A percentile compares a stretch with the other conserved stretches of the same genome.
phyloP scores from a whole-genome alignment of 1,140 invertebrate genomes.

The Drosophila sproati region DNA sequence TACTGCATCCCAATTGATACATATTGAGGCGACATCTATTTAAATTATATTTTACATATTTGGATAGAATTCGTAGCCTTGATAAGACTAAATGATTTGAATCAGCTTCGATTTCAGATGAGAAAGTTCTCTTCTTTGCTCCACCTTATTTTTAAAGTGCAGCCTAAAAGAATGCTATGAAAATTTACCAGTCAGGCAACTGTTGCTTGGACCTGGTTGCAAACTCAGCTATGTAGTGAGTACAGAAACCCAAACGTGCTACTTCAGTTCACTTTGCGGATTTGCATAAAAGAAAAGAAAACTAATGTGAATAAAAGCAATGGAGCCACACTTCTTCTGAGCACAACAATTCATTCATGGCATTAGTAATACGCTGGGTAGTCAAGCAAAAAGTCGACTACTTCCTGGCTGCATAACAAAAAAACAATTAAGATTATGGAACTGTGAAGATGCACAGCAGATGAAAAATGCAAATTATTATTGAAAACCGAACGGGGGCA shows the following conservation, averaged over 20 bases:
- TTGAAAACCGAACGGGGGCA: slow-evolving; percentile 5
- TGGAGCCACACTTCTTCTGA: slow-evolving; percentile 15
- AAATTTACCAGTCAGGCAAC: neutral
- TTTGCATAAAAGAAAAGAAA: neutral
- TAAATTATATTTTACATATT: no score
- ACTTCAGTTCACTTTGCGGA: neutral
- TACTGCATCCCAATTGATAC: no score
- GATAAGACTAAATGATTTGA: no score
- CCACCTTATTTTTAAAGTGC: neutral
- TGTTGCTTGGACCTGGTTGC: neutral
- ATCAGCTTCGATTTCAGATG: no score
- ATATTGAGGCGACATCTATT: no score
- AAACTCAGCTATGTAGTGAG: slow-evolving; percentile 20
- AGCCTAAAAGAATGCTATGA: slow-evolving; percentile 27
- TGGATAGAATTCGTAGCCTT: no score
- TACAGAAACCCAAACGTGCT: neutral
- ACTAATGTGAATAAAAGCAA: neutral
- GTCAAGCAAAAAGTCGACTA: slow-evolving; percentile 39
- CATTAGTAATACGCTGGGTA: slow-evolving; percentile 12
- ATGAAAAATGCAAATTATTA: slow-evolving; percentile 77
- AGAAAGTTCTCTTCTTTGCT: no score
- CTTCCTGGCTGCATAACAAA: slow-evolving; percentile 43
- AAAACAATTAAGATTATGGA: slow-evolving; percentile 35
- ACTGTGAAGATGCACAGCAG: slow-evolving; percentile 49
- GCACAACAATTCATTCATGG: slow-evolving; percentile 4